Evolutionary conservation across 2,888 invertebrate genomes (phyloP).

Genomic region (Myopa testacea): DNA sequence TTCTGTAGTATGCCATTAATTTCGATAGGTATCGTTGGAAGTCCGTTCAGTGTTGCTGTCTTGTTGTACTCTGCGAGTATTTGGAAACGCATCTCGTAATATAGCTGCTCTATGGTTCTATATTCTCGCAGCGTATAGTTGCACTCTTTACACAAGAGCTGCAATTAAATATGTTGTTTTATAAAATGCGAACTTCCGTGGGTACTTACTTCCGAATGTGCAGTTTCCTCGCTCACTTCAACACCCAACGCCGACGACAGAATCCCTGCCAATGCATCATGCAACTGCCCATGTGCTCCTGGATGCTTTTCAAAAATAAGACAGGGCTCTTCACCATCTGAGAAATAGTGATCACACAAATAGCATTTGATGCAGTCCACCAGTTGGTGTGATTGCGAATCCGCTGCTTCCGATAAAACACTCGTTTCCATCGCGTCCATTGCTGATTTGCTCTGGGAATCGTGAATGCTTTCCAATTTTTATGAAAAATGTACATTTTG

Average conservation of each 20-base stretch:
- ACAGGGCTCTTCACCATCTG: conserved; percentile 50
- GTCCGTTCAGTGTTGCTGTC: conserved; percentile 32
- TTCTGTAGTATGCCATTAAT: conserved; percentile 44
- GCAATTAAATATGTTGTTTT: neutral
- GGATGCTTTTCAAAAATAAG: conserved; percentile 49
- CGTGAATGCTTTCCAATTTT: no score
- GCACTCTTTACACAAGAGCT: conserved; percentile 54
- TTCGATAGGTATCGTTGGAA: conserved; percentile 38
- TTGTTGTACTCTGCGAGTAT: conserved; percentile 47
- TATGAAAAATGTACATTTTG: no score
- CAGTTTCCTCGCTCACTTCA: conserved; percentile 44
- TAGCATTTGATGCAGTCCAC: conserved; percentile 46
- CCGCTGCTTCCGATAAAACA: no score
- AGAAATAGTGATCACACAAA: conserved; percentile 50
- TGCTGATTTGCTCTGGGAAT: no score
- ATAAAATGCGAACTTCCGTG: neutral
- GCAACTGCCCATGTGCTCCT: conserved; percentile 47
- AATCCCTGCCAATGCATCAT: conserved; percentile 46
- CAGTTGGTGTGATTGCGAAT: no score
- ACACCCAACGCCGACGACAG: conserved; percentile 44
- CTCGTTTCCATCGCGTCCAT: no score
- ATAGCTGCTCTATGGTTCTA: conserved; percentile 48
- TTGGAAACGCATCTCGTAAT: conserved; percentile 43
- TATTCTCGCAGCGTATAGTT: conserved; percentile 52
- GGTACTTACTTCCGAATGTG: conserved; percentile 49